These are phyloP conservation scores for Notothenia coriiceps DNA, from an alignment of 2,113 vertebrate species.

Conservation along the genomic window DNA sequence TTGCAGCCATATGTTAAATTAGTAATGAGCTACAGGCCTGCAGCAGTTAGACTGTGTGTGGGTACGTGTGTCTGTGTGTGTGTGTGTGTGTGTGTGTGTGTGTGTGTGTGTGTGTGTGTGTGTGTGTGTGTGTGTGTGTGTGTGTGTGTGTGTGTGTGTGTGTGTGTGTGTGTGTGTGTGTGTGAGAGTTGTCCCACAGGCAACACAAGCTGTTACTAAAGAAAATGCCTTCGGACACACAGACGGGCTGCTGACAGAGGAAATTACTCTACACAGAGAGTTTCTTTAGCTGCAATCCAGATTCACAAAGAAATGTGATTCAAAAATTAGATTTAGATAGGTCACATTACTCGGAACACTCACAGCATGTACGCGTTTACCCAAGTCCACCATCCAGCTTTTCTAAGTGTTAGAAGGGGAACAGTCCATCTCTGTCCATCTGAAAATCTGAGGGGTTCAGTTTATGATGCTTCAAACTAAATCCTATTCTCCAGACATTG, in stretches of 20 bases:
- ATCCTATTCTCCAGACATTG: neutral
- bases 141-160: neutral
- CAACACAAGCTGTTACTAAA: conserved; percentile 72
- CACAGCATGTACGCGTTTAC: neutral
- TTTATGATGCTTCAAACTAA: neutral
- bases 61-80: conserved; percentile 27
- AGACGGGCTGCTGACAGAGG: neutral
- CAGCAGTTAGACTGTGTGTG: conserved; percentile 40
- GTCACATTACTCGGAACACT: neutral
- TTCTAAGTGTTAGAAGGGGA: neutral
- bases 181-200: conserved; percentile 64
- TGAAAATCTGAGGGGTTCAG: neutral
- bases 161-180: conserved; percentile 30
- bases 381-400: neutral
- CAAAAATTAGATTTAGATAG: neutral
- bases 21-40: conserved; percentile 69
- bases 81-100: conserved; percentile 11
- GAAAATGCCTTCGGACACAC: conserved; percentile 60
- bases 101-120: too few relatives aligned
- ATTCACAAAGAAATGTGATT: neutral
- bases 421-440: neutral
- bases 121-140: too few relatives aligned
- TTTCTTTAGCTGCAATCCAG: neutral
- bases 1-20: conserved; percentile 65
- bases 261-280: conserved; percentile 7